phyloP scores from a whole-genome alignment of 1,140 invertebrate species.

The Drosophila orosa region DNA sequence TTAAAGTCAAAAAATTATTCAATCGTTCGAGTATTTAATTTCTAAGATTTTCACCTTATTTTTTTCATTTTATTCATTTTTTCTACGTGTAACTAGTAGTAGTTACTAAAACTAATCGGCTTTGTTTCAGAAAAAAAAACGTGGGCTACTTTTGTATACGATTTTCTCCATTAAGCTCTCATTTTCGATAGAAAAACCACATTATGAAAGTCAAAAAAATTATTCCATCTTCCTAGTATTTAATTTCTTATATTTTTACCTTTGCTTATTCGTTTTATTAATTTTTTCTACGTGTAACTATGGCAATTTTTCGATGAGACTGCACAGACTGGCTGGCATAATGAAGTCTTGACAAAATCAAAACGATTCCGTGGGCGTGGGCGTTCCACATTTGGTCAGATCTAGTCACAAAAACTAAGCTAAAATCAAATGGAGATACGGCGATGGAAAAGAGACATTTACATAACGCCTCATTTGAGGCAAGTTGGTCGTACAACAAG shows the following conservation, averaged over 20 bases:
- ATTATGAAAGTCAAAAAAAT: neutral
- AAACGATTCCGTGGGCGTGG: conserved; percentile 40
- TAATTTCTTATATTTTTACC: neutral
- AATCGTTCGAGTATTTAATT: no score
- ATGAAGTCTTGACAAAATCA: conserved; percentile 61
- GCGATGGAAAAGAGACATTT: conserved; percentile 31
- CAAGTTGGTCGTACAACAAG: conserved; percentile 40
- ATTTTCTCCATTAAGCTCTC: no score
- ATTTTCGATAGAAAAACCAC: neutral
- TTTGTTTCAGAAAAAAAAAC: no score
- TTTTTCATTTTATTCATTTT: no score
- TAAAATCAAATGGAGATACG: conserved; percentile 27
- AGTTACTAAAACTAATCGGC: no score
- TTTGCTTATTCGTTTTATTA: neutral
- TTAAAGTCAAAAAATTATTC: no score
- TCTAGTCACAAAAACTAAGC: conserved; percentile 55
- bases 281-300: neutral
- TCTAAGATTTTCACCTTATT: no score
- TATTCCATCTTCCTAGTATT: neutral
- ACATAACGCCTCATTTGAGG: conserved; percentile 59
- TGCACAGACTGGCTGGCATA: conserved; percentile 56
- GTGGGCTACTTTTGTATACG: fast-evolving
- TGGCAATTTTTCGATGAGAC: conserved; percentile 48
- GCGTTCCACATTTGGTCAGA: conserved; percentile 59
- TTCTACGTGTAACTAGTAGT: no score